phyloP scores from a whole-genome alignment of 2,797 vertebrate species.

The Chelidonichthys spinosus region DNA sequence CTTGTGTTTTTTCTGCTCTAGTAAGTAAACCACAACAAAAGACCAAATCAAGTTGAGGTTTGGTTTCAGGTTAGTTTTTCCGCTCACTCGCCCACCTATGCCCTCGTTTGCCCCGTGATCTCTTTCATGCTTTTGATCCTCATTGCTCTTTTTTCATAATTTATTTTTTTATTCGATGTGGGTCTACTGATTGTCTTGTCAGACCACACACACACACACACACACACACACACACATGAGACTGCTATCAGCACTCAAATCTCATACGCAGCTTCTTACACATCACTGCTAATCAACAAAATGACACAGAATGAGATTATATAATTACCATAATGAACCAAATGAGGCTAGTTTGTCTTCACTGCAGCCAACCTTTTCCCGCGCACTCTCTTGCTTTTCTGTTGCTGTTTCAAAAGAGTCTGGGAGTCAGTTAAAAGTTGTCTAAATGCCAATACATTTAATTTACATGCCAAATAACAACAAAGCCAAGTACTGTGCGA shows the following conservation, averaged over 20 bases:
- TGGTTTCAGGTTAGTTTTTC: slow-evolving; percentile 10
- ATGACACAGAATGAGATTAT: slow-evolving; percentile 8
- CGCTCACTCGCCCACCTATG: not conserved
- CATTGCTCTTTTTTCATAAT: not conserved
- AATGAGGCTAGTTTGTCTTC: slow-evolving; percentile 14
- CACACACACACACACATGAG: not conserved
- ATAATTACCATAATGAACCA: slow-evolving; percentile 18
- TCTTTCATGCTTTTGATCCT: not conserved
- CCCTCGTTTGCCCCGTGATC: not conserved
- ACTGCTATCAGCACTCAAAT: not conserved
- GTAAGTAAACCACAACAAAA: slow-evolving; percentile 12
- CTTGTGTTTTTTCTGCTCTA: not conserved
- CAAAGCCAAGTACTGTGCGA: not conserved
- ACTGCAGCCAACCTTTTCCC: not conserved
- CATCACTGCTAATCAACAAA: slow-evolving; percentile 3
- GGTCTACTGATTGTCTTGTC: not conserved
- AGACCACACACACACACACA: not conserved
- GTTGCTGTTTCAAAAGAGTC: not conserved
- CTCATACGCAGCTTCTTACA: not conserved
- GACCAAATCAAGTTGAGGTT: not conserved
- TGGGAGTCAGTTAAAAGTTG: not conserved
- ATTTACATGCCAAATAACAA: not conserved
- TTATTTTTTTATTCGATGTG: too few species aligned
- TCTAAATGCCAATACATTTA: not conserved
- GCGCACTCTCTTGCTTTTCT: not conserved